phyloP scores from a whole-genome alignment of 2,113 vertebrate genomes.

The Aptenodytes patagonicus region DNA sequence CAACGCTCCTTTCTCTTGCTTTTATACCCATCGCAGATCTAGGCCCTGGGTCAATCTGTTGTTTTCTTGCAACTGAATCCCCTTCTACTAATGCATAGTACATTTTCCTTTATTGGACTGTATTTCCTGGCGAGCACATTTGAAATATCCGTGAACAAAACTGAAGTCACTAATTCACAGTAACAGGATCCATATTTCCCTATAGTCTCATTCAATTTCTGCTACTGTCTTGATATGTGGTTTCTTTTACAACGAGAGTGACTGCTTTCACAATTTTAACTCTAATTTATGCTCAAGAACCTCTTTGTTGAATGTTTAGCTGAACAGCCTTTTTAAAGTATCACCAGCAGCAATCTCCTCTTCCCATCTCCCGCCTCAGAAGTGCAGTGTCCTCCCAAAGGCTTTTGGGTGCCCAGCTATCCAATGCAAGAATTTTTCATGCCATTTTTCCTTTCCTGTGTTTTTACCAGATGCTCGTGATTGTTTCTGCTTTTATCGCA shows the following conservation, averaged over 20 bases:
- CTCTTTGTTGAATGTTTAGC: background rate
- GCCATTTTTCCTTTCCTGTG: background rate
- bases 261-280: background rate
- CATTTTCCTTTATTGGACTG: background rate
- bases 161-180: background rate
- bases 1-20: background rate
- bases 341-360: background rate
- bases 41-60: background rate
- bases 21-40: background rate
- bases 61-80: background rate
- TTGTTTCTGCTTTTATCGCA: background rate
- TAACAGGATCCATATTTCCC: background rate
- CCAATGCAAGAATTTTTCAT: background rate
- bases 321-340: background rate
- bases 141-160: background rate
- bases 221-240: background rate
- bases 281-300: background rate
- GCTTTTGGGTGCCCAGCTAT: background rate
- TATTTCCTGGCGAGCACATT: background rate
- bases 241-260: background rate
- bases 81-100: background rate
- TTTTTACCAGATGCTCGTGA: background rate
- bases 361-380: background rate
- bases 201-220: background rate
- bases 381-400: background rate